Conservation (phyloP, 1,140 invertebrate genomes). For the Bombus polaris region DNA sequence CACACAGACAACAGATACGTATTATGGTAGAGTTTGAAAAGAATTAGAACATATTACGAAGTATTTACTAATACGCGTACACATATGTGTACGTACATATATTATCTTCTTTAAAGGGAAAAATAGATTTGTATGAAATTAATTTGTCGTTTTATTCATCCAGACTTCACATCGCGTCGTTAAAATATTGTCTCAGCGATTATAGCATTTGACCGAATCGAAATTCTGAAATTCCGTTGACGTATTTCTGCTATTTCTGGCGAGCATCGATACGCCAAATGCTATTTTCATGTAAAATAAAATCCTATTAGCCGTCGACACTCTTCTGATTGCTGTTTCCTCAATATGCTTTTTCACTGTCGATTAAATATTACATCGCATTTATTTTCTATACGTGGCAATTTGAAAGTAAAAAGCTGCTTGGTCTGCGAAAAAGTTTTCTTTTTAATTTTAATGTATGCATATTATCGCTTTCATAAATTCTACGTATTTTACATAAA, state of each 20-base stretch:
- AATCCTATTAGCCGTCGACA: background rate
- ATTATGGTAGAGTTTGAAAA: too few species aligned
- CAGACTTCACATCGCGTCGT: background rate
- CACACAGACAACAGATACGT: too few species aligned
- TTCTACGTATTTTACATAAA: background rate
- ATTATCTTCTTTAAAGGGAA: background rate
- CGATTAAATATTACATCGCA: background rate
- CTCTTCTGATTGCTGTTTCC: background rate
- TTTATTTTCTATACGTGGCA: background rate
- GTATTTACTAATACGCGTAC: too few species aligned
- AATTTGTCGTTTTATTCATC: background rate
- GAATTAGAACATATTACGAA: too few species aligned
- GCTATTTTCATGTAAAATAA: conserved; percentile 19
- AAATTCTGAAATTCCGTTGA: background rate
- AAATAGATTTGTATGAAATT: background rate
- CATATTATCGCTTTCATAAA: background rate
- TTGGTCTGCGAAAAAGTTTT: background rate
- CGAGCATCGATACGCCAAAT: background rate
- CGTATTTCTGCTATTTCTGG: background rate
- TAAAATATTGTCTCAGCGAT: background rate
- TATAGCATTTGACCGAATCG: background rate
- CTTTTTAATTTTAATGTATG: background rate
- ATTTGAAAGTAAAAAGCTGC: background rate
- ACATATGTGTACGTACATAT: background rate
- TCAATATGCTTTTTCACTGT: background rate